Evolutionary conservation across 2,888 invertebrate species (phyloP), one percentile per base, ranked within the genome.

Genomic region (Sinopyrophorus schimmeli): DNA sequence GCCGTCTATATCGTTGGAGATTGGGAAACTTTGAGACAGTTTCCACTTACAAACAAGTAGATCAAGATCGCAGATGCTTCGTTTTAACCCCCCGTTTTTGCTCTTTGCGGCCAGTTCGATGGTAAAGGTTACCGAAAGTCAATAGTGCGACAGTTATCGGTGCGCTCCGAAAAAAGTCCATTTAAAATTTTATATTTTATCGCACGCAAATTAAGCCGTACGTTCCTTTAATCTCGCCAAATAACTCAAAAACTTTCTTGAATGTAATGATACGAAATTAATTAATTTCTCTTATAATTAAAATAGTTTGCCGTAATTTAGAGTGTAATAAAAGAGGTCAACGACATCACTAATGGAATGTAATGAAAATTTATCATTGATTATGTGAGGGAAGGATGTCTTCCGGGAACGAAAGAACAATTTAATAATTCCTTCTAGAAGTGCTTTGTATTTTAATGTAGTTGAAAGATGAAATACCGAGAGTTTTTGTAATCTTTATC

Each of bases 1-100:
- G 44, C 37, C 41, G 38, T 48, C 30, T 48, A 49, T 43, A 42
- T 42, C 43, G 38, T 24, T 21, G 34, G 40, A 44, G 42, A 44
- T 50, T 50, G 43, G 24, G 39, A 44, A 50, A 50, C 39, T 50
- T 50, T 40, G 40, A 50, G 40, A 34, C 39, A 34, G 34, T 40
- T 44, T 50, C 27, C 34, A 35, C 39, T 50, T 44, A 44, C 32
- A 50, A 50, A 44, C 50, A 50, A 50, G 42, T 49, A 49, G 44
- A 49, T 49, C 44, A 44, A 43, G 49, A 50, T 50, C 40, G 44
- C 40, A 32, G 50, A 44, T 39, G 43, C 37, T 50, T 27, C 20
- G 28, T 35, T 44, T 39, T 24, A 39, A 35, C 43, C 40, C 38
- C 35, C 21, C 27, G 18, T 23, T 27, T 23, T 23, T 43, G 44